Conservation (phyloP, 2,113 vertebrate genomes). For the Tachysurus vachellii region DNA sequence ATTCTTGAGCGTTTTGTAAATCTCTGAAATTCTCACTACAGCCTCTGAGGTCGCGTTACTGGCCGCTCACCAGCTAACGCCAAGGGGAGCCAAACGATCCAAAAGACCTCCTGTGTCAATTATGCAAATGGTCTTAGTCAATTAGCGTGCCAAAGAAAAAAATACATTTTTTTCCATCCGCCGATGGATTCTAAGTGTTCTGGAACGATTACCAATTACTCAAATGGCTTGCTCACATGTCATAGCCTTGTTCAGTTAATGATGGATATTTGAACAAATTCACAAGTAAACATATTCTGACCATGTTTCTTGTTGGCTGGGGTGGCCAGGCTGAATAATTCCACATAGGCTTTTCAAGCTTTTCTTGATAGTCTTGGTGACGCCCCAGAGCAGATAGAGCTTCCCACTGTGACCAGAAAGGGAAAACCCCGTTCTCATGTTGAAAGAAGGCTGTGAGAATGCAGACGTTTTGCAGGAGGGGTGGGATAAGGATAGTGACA, state of each 20-base stretch:
- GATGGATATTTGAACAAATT: conserved; percentile 48
- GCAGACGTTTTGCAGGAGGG: conserved; percentile 30
- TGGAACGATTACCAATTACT: conserved; percentile 56
- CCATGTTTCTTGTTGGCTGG: conserved; percentile 28
- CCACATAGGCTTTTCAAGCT: conserved; percentile 21
- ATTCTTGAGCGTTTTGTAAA: neutral
- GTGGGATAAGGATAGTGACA: conserved; percentile 35
- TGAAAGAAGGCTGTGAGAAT: conserved; percentile 30
- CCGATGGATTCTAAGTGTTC: conserved; percentile 45
- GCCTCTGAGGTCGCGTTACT: conserved; percentile 14
- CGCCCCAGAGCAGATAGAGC: neutral
- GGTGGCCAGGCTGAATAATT: conserved; percentile 10
- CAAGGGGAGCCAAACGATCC: conserved; percentile 15
- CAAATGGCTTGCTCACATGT: conserved; percentile 52
- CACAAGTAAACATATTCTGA: conserved; percentile 46
- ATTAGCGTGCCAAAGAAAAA: conserved; percentile 44
- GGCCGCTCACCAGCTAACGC: conserved; percentile 28
- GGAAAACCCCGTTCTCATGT: conserved; percentile 5
- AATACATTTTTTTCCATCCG: conserved; percentile 2
- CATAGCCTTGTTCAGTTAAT: conserved; percentile 49
- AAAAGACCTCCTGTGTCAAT: conserved; percentile 48
- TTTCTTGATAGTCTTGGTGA: neutral
- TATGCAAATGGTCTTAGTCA: conserved; percentile 52
- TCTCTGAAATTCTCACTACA: neutral
- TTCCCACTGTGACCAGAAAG: neutral